Conservation (phyloP, 2,113 vertebrate species). For the Rattus rattus region DNA sequence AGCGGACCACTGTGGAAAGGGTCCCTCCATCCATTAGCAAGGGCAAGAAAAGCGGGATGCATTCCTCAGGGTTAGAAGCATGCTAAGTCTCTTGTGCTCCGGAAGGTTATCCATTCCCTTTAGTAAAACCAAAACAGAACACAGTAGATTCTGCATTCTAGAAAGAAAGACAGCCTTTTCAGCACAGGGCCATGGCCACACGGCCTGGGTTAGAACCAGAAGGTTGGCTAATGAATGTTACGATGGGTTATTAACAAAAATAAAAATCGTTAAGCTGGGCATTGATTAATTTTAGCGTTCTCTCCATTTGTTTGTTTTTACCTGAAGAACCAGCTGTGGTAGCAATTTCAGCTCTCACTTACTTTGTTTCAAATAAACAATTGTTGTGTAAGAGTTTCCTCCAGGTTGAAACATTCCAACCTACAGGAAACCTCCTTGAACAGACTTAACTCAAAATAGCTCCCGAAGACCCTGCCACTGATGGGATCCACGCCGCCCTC, state of each 20-base stretch:
- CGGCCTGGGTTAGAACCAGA: not conserved
- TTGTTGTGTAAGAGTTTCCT: not conserved
- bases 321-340: not conserved
- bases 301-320: conserved; percentile 6
- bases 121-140: conserved; percentile 42
- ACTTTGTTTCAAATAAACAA: not conserved
- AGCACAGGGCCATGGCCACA: not conserved
- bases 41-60: conserved; percentile 24
- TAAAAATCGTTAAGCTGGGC: conserved; percentile 12
- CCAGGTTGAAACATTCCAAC: not conserved
- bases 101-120: not conserved
- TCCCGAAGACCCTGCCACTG: not conserved
- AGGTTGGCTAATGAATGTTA: conserved; percentile 48
- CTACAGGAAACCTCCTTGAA: not conserved
- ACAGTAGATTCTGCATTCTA: conserved; percentile 27
- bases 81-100: not conserved
- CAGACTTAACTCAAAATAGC: not conserved
- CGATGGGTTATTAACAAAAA: conserved; percentile 45
- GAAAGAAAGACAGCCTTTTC: not conserved
- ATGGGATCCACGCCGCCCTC: not conserved
- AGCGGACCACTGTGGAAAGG: conserved; percentile 4
- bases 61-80: not conserved
- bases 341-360: conserved; percentile 14
- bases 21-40: not conserved
- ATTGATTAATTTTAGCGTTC: not conserved